Conservation (phyloP, 2,797 vertebrate species). For the Micropoecilia bifurca region DNA sequence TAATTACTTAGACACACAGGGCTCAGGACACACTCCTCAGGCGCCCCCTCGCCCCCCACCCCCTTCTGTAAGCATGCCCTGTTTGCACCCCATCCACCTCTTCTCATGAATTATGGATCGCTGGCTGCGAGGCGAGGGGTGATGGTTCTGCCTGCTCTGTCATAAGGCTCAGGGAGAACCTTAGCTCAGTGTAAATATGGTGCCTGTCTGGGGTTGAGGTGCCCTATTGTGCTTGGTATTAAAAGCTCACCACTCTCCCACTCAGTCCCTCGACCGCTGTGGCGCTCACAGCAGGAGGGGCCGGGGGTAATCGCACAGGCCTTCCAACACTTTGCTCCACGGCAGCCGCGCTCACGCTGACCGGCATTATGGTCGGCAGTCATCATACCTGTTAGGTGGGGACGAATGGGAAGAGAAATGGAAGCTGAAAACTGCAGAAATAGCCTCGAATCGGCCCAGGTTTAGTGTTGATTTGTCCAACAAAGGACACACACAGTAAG, state of each 20-base stretch:
- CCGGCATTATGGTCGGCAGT: constrained; percentile 73
- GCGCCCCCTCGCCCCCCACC: constrained; percentile 50
- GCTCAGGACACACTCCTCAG: constrained; percentile 78
- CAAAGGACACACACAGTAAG: constrained; percentile 56
- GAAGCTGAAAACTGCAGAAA: constrained; percentile 66
- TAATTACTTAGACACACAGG: constrained; percentile 82
- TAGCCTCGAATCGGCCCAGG: constrained; percentile 63
- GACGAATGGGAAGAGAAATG: constrained; percentile 71
- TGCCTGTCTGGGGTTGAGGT: constrained; percentile 76
- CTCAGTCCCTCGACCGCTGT: constrained; percentile 66
- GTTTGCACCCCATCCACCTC: constrained; percentile 79
- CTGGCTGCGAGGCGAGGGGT: constrained; percentile 76
- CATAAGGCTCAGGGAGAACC: constrained; percentile 76
- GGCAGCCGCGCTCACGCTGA: constrained; percentile 66
- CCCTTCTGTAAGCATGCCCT: constrained; percentile 74
- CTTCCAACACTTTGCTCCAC: constrained; percentile 70
- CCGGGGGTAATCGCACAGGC: constrained; percentile 70
- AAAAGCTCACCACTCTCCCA: constrained; percentile 78
- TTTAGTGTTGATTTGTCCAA: constrained; percentile 72
- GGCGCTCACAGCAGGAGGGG: constrained; percentile 62
- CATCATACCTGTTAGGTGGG: constrained; percentile 72
- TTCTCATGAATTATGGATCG: constrained; percentile 83
- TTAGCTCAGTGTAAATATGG: constrained; percentile 78
- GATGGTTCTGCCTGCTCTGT: constrained; percentile 80
- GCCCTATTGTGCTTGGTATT: constrained; percentile 81